Base-by-base conservation (phyloP, 2,888 invertebrate genomes). In the Gerris lacustris region DNA sequence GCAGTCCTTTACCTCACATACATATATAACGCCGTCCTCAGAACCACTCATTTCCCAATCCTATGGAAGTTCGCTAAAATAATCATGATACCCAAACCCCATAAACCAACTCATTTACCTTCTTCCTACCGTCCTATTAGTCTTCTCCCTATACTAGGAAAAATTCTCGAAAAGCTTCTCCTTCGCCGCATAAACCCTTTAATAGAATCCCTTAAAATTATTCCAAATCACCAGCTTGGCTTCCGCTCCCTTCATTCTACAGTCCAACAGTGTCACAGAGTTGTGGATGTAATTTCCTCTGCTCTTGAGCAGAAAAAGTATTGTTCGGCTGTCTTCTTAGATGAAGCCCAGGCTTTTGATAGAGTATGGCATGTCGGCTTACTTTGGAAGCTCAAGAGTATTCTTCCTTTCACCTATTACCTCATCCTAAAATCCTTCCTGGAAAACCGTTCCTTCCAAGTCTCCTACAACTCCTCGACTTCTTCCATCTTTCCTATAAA, bases 21-120 rank as follows among this genome's bases (percentile, higher is more conserved):
- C 17, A 66, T 77, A 0, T 74, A 74, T 11, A 78, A 78, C 67
- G 76, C 78, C 44, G 11, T 75, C n/a, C 7, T 76, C 2, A 69
- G 75, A 73, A 45, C 76, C 44, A 68, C 71, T 5, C 76, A 76
- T 44, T 73, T 77, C 6, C 77, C 77, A 0, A 69, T 66, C 11
- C 70, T 75, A 66, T 78, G 77, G 75, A 78, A 78, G 44, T 73
- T 55, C 44, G 71, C 73, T 11, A 44, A 66, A 17, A 66, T 74
- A 45, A 70, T 72, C 6, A 69, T 73, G 67, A 72, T 73, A 18
- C 68, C 63, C 17, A 73, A 72, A 44, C 73, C 69, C 43, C 68
- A 70, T 17, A 73, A 73, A 66, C 68, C 71, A 5, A 70, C 66
- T 11, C 63, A 71, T 45, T 63, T 66, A 2, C 70, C 72, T 31